Evolutionary conservation across 1,140 invertebrate genomes (phyloP).

Genomic region (Lucilia sericata): DNA sequence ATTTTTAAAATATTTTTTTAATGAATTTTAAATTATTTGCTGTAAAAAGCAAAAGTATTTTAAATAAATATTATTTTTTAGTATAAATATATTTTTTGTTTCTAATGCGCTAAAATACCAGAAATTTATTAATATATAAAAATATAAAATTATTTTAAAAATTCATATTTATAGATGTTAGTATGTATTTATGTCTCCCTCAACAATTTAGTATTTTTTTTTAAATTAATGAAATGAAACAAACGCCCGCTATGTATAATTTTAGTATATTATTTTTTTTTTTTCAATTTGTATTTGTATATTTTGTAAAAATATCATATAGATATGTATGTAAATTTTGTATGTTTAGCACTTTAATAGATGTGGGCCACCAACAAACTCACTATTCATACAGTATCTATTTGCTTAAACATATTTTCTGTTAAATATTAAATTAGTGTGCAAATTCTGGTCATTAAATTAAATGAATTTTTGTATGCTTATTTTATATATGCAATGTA

Average conservation of each 20-base stretch:
- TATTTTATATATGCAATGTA: too few species aligned
- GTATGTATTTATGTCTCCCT: too few species aligned
- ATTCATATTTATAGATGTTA: too few species aligned
- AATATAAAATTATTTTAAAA: too few species aligned
- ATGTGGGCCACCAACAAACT: constrained; percentile 9
- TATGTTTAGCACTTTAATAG: neutral
- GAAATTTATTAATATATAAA: too few species aligned
- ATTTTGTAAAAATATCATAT: neutral
- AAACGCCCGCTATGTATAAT: neutral
- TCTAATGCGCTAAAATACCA: too few species aligned
- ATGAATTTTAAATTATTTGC: too few species aligned
- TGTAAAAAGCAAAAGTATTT: too few species aligned
- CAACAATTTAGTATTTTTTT: neutral
- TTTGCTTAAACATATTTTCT: neutral
- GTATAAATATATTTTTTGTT: too few species aligned
- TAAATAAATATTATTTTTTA: too few species aligned
- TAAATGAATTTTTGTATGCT: neutral
- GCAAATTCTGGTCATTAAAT: neutral
- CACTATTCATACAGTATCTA: neutral
- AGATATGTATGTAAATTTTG: neutral
- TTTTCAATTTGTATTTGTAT: neutral
- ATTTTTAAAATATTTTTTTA: too few species aligned
- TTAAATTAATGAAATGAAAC: neutral
- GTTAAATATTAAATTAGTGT: constrained; percentile 2
- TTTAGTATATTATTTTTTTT: neutral